Evolutionary conservation across 2,888 invertebrate genomes (phyloP).

Genomic region (Lithophane semibrunnea): DNA sequence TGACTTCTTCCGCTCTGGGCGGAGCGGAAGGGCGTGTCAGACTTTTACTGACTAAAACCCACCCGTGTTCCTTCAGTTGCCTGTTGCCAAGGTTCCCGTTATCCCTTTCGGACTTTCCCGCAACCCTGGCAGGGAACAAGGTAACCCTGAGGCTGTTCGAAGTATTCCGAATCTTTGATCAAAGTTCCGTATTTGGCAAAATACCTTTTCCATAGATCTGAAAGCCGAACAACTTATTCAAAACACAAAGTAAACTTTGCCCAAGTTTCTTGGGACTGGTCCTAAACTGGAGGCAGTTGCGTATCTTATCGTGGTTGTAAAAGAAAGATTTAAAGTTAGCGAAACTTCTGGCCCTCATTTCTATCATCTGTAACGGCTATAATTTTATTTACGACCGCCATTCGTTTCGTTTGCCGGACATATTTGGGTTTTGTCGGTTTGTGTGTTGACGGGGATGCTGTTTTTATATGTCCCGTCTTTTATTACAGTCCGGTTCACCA

Average conservation of each 20-base stretch:
- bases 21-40: no score
- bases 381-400: slow-evolving; percentile 62
- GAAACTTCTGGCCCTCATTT: slow-evolving; percentile 55
- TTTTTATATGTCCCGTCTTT: slow-evolving; percentile 29
- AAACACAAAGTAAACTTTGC: slow-evolving; percentile 64
- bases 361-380: slow-evolving; percentile 62
- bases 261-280: slow-evolving; percentile 48
- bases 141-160: slow-evolving; percentile 41
- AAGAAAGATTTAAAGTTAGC: slow-evolving; percentile 67
- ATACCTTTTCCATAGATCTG: slow-evolving; percentile 38
- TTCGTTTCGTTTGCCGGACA: slow-evolving; percentile 52
- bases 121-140: neutral
- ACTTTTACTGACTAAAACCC: no score
- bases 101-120: no score
- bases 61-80: no score
- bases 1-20: no score
- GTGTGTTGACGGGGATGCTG: slow-evolving; percentile 19
- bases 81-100: no score
- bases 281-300: slow-evolving; percentile 54
- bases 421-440: slow-evolving; percentile 54
- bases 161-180: slow-evolving; percentile 40
- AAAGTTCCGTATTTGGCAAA: slow-evolving; percentile 48
- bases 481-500: slow-evolving; percentile 6
- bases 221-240: slow-evolving; percentile 59
- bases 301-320: slow-evolving; percentile 66